Percentiles rank a stretch among this genome's conserved stretches.
Conservation (phyloP, 2,888 invertebrate genomes). For the Zygogramma bicolorata region DNA sequence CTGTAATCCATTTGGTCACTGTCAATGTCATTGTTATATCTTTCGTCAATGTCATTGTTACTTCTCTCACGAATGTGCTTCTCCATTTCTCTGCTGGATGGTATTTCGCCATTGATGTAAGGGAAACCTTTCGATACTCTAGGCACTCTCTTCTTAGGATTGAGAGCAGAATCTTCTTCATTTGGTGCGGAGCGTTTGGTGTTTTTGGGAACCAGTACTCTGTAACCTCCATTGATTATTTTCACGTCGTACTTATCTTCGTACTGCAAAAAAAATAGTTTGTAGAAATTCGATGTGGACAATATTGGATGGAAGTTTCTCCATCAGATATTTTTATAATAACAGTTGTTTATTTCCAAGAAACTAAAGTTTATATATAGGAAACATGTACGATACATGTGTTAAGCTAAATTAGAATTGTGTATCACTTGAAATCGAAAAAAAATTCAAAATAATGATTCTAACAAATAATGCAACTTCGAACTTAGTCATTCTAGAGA, state of each 20-base stretch:
- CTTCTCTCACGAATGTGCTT: background rate
- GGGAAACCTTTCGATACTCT: slow-evolving; percentile 14
- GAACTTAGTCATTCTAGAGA: too few relatives aligned
- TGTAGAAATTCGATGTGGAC: background rate
- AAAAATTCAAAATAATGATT: too few relatives aligned
- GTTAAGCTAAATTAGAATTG: too few relatives aligned
- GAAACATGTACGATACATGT: too few relatives aligned
- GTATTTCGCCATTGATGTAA: slow-evolving; percentile 28
- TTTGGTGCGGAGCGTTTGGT: background rate
- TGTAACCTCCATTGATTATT: slow-evolving; percentile 25
- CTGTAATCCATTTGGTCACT: background rate
- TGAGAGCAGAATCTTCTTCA: slow-evolving; percentile 2
- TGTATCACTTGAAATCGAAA: too few relatives aligned
- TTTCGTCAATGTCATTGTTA: background rate
- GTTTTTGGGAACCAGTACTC: slow-evolving; percentile 24
- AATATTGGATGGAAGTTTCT: too few relatives aligned
- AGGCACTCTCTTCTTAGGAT: background rate
- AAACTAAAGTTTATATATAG: too few relatives aligned
- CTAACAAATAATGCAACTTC: too few relatives aligned
- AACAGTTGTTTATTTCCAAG: too few relatives aligned
- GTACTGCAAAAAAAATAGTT: slow-evolving; percentile 11
- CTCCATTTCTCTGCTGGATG: background rate
- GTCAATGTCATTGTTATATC: background rate
- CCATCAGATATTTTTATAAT: too few relatives aligned
- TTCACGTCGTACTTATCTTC: slow-evolving; percentile 20